A percentile compares a stretch with the other conserved stretches of the same genome.
These are phyloP conservation scores for Rattus rattus DNA, from an alignment of 2,113 vertebrate genomes.

Conservation along the genomic window DNA sequence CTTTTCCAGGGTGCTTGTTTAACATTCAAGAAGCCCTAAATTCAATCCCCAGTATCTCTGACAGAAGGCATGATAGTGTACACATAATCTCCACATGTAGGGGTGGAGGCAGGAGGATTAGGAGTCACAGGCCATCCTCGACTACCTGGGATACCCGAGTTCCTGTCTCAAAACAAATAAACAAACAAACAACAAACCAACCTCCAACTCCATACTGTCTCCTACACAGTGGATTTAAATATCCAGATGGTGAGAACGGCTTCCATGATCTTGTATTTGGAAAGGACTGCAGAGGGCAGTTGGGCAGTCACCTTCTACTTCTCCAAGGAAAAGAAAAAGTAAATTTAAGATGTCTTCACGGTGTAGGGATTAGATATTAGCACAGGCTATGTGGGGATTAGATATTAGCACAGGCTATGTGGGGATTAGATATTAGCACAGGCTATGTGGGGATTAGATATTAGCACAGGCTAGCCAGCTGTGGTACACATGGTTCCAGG, in stretches of 20 bases:
- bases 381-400: background rate
- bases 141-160: background rate
- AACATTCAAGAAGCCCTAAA: background rate
- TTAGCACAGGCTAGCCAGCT: background rate
- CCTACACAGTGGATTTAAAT: background rate
- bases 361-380: background rate
- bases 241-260: background rate
- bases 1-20: background rate
- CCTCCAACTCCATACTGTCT: background rate
- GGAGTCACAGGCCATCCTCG: background rate
- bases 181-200: background rate
- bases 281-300: background rate
- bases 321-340: conserved; percentile 31
- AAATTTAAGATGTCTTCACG: background rate
- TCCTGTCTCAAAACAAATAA: background rate
- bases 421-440: background rate
- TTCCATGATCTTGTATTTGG: background rate
- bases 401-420: background rate
- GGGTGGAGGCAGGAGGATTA: background rate
- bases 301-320: background rate
- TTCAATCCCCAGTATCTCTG: background rate
- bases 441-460: background rate
- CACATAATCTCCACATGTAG: background rate
- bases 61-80: background rate
- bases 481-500: background rate